Evolutionary conservation across 2,888 invertebrate genomes (phyloP).

Genomic region (Plebejus argus): DNA sequence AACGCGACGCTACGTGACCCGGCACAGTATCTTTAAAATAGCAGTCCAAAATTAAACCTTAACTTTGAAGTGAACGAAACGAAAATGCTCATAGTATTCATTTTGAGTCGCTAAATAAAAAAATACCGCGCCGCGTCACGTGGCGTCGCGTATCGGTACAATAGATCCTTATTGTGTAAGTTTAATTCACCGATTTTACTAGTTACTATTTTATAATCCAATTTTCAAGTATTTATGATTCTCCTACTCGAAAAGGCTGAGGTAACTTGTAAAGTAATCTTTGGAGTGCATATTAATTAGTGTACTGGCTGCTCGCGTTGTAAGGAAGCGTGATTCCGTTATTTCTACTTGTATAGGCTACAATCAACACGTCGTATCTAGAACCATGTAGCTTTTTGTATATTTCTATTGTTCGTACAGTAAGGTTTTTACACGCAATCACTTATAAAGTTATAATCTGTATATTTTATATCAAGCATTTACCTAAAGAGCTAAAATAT

Average conservation of each 20-base stretch:
- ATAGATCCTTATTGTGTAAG: slow-evolving; percentile 49
- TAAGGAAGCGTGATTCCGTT: slow-evolving; percentile 48
- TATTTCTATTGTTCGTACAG: slow-evolving; percentile 71
- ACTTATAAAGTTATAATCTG: slow-evolving; percentile 62
- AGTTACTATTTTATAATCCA: slow-evolving; percentile 76
- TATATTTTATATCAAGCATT: slow-evolving; percentile 67
- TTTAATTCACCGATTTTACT: slow-evolving; percentile 73
- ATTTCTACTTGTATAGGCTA: slow-evolving; percentile 44
- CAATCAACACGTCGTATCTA: slow-evolving; percentile 60
- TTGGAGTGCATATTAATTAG: slow-evolving; percentile 69
- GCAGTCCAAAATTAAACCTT: not conserved
- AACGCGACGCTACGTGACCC: not conserved
- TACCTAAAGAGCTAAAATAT: slow-evolving; percentile 49
- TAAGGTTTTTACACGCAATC: slow-evolving; percentile 71
- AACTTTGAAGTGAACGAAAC: too few species aligned
- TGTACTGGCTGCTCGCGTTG: slow-evolving; percentile 54
- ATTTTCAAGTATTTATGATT: slow-evolving; percentile 70
- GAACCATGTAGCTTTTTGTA: slow-evolving; percentile 74
- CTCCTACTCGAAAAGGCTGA: slow-evolving; percentile 81
- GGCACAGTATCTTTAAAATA: not conserved
- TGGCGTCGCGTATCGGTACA: not conserved
- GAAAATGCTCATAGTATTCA: not conserved
- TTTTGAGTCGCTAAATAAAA: not conserved
- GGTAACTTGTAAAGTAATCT: slow-evolving; percentile 71
- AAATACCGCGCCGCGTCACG: not conserved